Evolutionary conservation across 2,797 vertebrate genomes (phyloP).

Genomic region (Philypnodon macrostomus): DNA sequence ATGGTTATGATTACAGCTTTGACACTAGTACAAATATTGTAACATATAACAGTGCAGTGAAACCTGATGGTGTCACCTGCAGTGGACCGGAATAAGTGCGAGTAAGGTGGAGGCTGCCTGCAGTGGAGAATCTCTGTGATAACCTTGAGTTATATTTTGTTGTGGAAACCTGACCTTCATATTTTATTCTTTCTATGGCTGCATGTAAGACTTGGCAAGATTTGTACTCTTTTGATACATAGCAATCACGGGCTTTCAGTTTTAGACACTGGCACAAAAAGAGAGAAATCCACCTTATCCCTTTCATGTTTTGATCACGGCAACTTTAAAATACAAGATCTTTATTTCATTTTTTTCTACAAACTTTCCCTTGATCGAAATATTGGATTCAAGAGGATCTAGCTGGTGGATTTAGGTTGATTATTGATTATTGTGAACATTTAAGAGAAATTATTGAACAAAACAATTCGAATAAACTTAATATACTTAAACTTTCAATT

Average conservation of each 20-base stretch:
- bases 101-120: conserved; percentile 3
- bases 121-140: conserved; percentile 33
- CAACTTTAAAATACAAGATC: too few species aligned
- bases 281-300: neutral
- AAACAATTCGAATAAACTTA: too few species aligned
- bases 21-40: conserved; percentile 15
- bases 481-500: too few species aligned
- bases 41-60: conserved; percentile 11
- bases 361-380: too few species aligned
- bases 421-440: too few species aligned
- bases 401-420: too few species aligned
- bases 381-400: too few species aligned
- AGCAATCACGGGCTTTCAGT: conserved; percentile 29
- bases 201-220: conserved; percentile 17
- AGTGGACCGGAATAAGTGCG: conserved; percentile 36
- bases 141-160: conserved; percentile 29
- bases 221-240: conserved; percentile 42
- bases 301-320: too few species aligned
- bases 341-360: too few species aligned
- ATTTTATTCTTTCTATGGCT: conserved; percentile 16
- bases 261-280: conserved; percentile 22
- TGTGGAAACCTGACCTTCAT: conserved; percentile 28
- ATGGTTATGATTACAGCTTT: too few species aligned
- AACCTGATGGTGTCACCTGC: conserved; percentile 30
- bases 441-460: too few species aligned